phyloP scores from a whole-genome alignment of 2,113 vertebrate species.

The Mirounga angustirostris region DNA sequence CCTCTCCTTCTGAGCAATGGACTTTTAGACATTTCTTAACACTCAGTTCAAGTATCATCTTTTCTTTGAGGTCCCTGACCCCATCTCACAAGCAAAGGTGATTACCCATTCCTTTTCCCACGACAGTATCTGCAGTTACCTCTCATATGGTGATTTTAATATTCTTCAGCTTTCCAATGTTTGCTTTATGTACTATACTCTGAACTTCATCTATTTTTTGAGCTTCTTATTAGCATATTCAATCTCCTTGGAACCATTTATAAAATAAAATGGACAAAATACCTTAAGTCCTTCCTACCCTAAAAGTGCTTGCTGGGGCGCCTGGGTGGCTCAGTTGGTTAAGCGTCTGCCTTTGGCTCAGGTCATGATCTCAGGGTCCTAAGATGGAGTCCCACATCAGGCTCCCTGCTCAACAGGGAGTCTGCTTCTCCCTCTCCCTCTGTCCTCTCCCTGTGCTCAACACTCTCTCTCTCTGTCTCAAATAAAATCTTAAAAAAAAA shows the following conservation, averaged over 20 bases:
- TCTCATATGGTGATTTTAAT: background rate
- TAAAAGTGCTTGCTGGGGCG: background rate
- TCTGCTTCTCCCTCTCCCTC: background rate
- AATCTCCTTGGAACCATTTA: background rate
- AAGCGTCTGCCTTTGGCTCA: background rate
- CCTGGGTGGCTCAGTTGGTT: background rate
- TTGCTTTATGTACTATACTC: background rate
- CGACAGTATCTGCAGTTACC: background rate
- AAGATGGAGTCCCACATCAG: background rate
- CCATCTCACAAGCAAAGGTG: background rate
- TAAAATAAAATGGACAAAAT: background rate
- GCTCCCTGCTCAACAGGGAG: background rate
- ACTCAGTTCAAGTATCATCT: background rate
- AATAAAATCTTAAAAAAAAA: background rate
- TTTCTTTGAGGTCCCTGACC: background rate
- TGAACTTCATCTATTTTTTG: slow-evolving; percentile 26
- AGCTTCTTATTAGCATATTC: background rate
- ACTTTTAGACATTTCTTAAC: slow-evolving; percentile 34
- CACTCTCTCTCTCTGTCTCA: background rate
- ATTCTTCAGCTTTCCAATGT: slow-evolving; percentile 12
- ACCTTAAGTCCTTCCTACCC: background rate
- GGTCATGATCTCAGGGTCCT: background rate
- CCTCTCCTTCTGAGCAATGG: background rate
- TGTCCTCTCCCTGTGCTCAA: background rate
- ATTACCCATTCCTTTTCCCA: background rate